Percentiles rank a stretch among this genome's conserved stretches.
phyloP scores from a whole-genome alignment of 2,888 invertebrate genomes.

The Dioctria linearis region DNA sequence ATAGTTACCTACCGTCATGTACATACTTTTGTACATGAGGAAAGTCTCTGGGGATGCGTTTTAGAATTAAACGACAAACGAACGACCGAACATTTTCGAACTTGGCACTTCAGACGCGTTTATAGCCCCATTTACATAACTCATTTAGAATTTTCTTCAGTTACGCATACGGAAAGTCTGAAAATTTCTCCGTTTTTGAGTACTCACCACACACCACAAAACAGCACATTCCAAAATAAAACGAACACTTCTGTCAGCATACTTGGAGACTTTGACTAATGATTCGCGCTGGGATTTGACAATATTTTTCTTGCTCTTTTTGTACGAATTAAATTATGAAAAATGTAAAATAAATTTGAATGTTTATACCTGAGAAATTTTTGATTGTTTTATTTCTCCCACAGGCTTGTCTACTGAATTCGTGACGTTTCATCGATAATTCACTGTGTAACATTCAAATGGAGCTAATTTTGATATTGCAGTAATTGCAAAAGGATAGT shows the following conservation, averaged over 20 bases:
- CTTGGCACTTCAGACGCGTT: slow-evolving; percentile 1
- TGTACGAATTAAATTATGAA: not conserved
- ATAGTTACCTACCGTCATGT: too few species aligned
- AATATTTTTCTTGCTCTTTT: not conserved
- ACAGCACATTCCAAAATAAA: slow-evolving; percentile 35
- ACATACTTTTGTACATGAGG: not conserved
- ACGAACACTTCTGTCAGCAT: not conserved
- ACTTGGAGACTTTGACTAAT: not conserved
- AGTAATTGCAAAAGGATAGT: too few species aligned
- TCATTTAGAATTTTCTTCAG: not conserved
- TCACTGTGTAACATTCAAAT: too few species aligned
- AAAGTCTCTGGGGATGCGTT: not conserved
- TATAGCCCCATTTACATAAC: not conserved
- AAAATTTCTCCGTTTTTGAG: not conserved
- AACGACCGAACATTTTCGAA: slow-evolving; percentile 26
- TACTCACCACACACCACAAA: not conserved
- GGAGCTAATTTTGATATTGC: too few species aligned
- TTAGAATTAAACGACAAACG: slow-evolving; percentile 37
- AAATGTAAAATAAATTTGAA: too few species aligned
- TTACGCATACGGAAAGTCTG: too few species aligned
- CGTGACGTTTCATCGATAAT: too few species aligned
- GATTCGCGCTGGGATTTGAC: not conserved
- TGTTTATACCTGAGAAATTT: too few species aligned
- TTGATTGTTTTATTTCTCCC: too few species aligned
- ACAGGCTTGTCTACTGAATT: too few species aligned